Base-by-base conservation (phyloP, 2,113 vertebrate species). In the Australoheros scitulus region DNA sequence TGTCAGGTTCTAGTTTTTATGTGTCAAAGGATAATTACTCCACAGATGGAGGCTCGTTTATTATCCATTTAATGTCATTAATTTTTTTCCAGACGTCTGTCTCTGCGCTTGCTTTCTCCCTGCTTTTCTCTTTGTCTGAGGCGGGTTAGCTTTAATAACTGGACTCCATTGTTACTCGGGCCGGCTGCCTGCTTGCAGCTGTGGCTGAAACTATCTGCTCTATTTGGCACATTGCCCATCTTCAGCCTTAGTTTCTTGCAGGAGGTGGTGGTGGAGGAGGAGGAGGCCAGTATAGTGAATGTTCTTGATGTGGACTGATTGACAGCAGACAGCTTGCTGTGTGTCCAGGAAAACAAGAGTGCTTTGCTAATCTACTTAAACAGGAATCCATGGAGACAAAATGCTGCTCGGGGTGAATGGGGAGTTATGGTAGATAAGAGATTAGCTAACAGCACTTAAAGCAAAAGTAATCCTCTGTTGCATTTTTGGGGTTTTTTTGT, bases 141-240 rank as follows among this genome's bases (percentile, higher is more conserved):
- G 81, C 18, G 84, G 86, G 83, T 80, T 74, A 56, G 76, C 88
- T 92, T 95, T 93, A 91, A 94, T 94, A 89, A 94, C 91, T 93
- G 92, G 87, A 88, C 87, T 91, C 85, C 91, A 94, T 94, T 96
- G 95, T 95, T 95, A 85, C 77, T 83, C 24, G 79, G 65, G 74
- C 32, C 74, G 36, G 85, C 92, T 82, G 91, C 81, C 92, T 94
- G 94, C 90, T 91, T 92, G 91, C 95, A 96, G 95, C 93, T 95
- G 95, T 96, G 93, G 92, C 92, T 90, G 86, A 92, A 94, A 91
- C 93, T 93, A 94, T 95, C 91, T 89, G 81, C 85, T 89, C 85
- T 88, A 89, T 91, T 94, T 95, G 94, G 94, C 94, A 87, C 18
- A 24, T 32, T 9, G 88, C 91, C 90, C 58, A 50, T 75, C 90